phyloP scores from a whole-genome alignment of 2,797 vertebrate genomes.

The Paramormyrops hopkinsi region DNA sequence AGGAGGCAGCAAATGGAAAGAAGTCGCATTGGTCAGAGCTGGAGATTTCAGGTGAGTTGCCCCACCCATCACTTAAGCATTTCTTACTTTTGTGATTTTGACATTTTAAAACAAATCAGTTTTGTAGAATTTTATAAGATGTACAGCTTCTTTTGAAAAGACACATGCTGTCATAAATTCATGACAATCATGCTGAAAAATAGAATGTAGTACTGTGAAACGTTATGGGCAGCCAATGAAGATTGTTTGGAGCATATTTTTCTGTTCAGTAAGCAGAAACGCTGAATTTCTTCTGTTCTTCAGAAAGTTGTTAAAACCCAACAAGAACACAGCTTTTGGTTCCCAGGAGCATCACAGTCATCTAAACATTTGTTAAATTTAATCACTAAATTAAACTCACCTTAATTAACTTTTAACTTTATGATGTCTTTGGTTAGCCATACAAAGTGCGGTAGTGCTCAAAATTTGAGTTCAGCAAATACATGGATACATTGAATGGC shows the following conservation, averaged over 20 bases:
- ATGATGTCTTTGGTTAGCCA: neutral
- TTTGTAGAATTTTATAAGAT: neutral
- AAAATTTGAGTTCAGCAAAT: neutral
- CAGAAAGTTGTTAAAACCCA: neutral
- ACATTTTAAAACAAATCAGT: conserved; percentile 39
- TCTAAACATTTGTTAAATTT: neutral
- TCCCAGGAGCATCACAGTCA: neutral
- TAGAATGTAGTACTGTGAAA: neutral
- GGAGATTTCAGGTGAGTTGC: conserved; percentile 80
- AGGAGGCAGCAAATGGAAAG: conserved; percentile 92
- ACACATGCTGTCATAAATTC: neutral
- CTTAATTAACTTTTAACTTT: neutral
- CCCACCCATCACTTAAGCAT: neutral
- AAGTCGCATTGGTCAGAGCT: conserved; percentile 96
- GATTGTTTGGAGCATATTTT: neutral
- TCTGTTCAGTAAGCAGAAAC: neutral
- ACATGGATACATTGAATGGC: neutral
- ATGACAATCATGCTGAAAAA: neutral
- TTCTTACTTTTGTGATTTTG: conserved; percentile 35
- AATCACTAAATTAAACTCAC: neutral
- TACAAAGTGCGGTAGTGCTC: neutral
- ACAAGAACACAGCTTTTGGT: neutral
- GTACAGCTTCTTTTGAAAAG: neutral
- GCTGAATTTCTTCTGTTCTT: neutral
- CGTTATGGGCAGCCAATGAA: neutral